Base-by-base conservation (phyloP, 2,888 invertebrate species). In the Drosophila peninsularis region DNA sequence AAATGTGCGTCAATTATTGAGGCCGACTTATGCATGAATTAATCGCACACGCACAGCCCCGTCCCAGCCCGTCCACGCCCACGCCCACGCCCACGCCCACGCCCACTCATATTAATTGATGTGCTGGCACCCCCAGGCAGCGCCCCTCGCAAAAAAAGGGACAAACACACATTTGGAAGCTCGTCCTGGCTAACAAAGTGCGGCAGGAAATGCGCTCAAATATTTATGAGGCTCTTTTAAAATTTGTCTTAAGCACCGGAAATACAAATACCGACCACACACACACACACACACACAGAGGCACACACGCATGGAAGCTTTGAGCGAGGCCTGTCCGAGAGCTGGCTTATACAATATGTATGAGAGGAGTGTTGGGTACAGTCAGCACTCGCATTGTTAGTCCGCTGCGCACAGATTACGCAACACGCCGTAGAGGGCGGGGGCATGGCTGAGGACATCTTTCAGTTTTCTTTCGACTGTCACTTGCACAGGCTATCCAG, bases 181-280 rank as follows among this genome's bases (percentile, higher is more conserved):
- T 30, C 42, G 53, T 57, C 54, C 50, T 39, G 69, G 69, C 56
- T 54, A 57, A 67, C 78, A 80, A 78, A 78, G 78, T 78, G 78
- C 78, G 78, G 68, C 80, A 85, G 83, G 89, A 89, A 83, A 80
- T 76, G 80, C 54, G 71, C 67, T 83, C 19, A 82, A 83, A 75
- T 88, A 83, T 83, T 83, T 57, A 83, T 88, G 73, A 82, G 64
- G 82, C 86, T 71, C 80, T 83, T 83, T 83, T 89, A 81, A 89
- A 89, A 83, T 83, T 83, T 88, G 83, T 83, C 83, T 83, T 83
- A 83, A 83, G 83, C 90, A 83, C 83, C 83, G 83, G 83, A 83
- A 89, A 83, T 89, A 89, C 88, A 89, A 82, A 89, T 63, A 81
- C 52, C 52, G 52, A 52, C 11, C 36, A 36, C 24, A 55, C 21